These are phyloP conservation scores for Pristiophorus japonicus DNA, from an alignment of 2,113 vertebrate species.

Conservation along the genomic window DNA sequence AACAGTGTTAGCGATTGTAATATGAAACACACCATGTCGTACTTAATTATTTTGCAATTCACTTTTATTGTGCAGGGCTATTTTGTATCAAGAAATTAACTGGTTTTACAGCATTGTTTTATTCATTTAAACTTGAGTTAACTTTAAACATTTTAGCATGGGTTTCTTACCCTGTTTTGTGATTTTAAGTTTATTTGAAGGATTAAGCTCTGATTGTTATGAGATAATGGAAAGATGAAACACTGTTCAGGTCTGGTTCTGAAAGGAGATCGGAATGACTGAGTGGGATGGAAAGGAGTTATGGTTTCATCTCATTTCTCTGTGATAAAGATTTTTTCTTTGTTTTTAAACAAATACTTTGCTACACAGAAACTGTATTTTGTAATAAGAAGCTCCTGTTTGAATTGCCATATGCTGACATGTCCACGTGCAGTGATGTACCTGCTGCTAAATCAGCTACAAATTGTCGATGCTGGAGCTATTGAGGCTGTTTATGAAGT, in stretches of 20 bases:
- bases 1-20: background rate
- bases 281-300: background rate
- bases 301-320: background rate
- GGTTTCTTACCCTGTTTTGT: background rate
- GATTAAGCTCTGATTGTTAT: background rate
- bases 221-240: background rate
- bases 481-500: constrained; percentile 73
- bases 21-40: background rate
- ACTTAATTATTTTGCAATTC: background rate
- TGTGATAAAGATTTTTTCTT: background rate
- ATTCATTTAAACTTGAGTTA: background rate
- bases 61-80: background rate
- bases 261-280: background rate
- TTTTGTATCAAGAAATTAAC: background rate
- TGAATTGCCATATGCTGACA: constrained; percentile 73
- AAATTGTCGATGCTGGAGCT: constrained; percentile 69
- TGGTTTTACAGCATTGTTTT: background rate
- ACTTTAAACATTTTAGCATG: background rate
- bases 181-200: background rate
- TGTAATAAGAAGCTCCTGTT: constrained; percentile 79
- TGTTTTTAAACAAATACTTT: background rate
- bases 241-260: background rate
- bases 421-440: constrained; percentile 75
- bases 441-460: constrained; percentile 75
- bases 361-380: constrained; percentile 66